A percentile compares a stretch with the other conserved stretches of the same genome.
phyloP scores from a whole-genome alignment of 2,113 vertebrate genomes.

The Hassar affinis region DNA sequence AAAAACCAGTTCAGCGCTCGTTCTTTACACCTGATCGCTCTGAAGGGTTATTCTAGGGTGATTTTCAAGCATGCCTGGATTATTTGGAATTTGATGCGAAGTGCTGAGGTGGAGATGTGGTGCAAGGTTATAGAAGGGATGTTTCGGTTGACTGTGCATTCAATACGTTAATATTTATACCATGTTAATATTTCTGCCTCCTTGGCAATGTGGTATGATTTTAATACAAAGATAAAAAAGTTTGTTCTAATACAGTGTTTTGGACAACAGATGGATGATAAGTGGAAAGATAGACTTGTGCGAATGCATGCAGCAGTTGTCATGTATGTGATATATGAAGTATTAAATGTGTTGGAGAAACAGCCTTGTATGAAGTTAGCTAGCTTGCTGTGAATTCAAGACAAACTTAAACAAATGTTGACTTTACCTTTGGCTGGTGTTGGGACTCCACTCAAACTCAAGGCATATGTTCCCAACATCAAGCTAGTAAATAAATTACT shows the following conservation, averaged over 20 bases:
- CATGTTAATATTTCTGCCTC: neutral
- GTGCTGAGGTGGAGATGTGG: neutral
- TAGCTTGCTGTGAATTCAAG: neutral
- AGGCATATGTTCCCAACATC: neutral
- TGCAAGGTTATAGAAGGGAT: neutral
- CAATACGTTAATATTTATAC: neutral
- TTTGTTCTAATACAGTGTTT: neutral
- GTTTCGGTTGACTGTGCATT: neutral
- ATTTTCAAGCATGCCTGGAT: slow-evolving; percentile 4
- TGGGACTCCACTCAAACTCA: neutral
- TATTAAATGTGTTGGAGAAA: neutral
- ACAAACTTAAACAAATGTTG: neutral
- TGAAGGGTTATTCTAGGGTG: neutral
- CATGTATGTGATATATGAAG: neutral
- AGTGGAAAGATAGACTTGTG: neutral
- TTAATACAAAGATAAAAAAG: neutral
- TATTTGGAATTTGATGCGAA: slow-evolving; percentile 1
- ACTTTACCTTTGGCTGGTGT: neutral
- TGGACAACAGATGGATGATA: neutral
- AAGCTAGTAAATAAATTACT: neutral
- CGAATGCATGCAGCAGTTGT: neutral
- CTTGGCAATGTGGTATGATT: neutral
- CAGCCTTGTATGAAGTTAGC: neutral
- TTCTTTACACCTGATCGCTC: slow-evolving; percentile 7
- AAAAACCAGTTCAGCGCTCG: slow-evolving; percentile 24